Base-by-base conservation (phyloP, 2,113 vertebrate genomes). In the Chaetura pelagica region DNA sequence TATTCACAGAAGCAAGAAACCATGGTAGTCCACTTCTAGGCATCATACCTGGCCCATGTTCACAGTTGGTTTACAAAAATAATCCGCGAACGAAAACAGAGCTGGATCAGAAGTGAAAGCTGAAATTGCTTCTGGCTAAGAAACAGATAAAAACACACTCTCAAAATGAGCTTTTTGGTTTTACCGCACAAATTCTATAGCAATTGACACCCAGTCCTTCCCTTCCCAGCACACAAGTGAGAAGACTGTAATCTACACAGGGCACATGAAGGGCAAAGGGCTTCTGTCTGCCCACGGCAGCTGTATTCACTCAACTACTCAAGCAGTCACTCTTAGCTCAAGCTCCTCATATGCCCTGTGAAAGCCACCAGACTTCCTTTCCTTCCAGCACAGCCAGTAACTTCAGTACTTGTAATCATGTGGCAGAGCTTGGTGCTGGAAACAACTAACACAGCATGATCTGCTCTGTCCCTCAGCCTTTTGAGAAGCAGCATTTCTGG, bases 81-180 rank as follows among this genome's bases (percentile, higher is more conserved):
- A 99, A 86, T 99, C 99, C 0, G 99, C 99, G 35, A 99, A 99
- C 35, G 99, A 99, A 78, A 99, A 98, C 95, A 99, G 97, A 44
- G 99, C 99, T 3, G 99, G 98, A 75, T 99, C 99, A 2, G 99
- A 99, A 77, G 99, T 99, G 92, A 99, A 99, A 8, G 99, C 98
- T 4, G 99, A 99, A 97, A 99, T 99, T 8, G 98, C 98, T 98
- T 99, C 99, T 74, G 99, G 99, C 99, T 99, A 95, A 93, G 97
- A 97, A 80, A 72, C 13, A 78, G 32, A 94, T 51, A n/a, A 49
- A 81, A 83, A 64, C 44, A 7, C 29, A 38, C n/a, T 49, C 51
- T 72, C 67, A 40, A 57, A 74, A 40, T 12, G 9, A 66, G 51
- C 38, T 19, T 67, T 21, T 9, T 46, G 9, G 32, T 34, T 89